A percentile compares a stretch with the other conserved stretches of the same genome.
These are phyloP conservation scores for Takifugu flavidus DNA, from an alignment of 2,113 vertebrate species.

Conservation along the genomic window DNA sequence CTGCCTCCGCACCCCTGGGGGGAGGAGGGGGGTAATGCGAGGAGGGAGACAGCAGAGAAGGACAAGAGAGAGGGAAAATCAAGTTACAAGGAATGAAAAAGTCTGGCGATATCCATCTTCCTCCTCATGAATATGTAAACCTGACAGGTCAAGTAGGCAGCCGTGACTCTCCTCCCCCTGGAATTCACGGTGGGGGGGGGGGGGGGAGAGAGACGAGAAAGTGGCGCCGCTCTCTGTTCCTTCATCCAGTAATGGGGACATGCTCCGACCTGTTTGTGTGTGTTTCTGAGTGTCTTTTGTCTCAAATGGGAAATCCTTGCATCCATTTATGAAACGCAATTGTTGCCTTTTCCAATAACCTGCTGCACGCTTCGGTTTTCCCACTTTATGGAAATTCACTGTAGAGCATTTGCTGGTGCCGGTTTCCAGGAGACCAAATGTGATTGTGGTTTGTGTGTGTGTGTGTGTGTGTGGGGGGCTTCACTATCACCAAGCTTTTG, in stretches of 20 bases:
- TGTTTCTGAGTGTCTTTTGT: not conserved
- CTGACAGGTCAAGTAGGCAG: constrained; percentile 67
- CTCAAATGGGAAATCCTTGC: constrained; percentile 33
- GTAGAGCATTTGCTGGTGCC: constrained; percentile 12
- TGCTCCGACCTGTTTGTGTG: constrained; percentile 5
- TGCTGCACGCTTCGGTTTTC: constrained; percentile 57
- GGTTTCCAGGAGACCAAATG: constrained; percentile 6
- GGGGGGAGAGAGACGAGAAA: constrained; percentile 23
- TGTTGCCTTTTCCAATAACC: constrained; percentile 63
- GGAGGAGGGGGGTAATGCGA: constrained; percentile 1
- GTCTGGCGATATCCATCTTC: constrained; percentile 52
- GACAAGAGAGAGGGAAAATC: constrained; percentile 35
- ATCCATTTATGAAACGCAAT: constrained; percentile 68
- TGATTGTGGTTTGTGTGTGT: constrained; percentile 21
- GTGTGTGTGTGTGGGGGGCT: constrained; percentile 31
- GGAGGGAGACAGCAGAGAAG: constrained; percentile 20
- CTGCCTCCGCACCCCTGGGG: constrained; percentile 32
- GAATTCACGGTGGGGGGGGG: constrained; percentile 40
- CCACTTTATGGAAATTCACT: constrained; percentile 74
- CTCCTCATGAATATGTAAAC: constrained; percentile 71
- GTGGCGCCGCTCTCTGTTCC: constrained; percentile 34
- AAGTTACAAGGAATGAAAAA: constrained; percentile 40
- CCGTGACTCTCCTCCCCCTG: constrained; percentile 46
- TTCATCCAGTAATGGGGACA: constrained; percentile 60
- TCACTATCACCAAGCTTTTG: constrained; percentile 26